Conservation (phyloP, 2,888 invertebrate species). For the Amiota minor region DNA sequence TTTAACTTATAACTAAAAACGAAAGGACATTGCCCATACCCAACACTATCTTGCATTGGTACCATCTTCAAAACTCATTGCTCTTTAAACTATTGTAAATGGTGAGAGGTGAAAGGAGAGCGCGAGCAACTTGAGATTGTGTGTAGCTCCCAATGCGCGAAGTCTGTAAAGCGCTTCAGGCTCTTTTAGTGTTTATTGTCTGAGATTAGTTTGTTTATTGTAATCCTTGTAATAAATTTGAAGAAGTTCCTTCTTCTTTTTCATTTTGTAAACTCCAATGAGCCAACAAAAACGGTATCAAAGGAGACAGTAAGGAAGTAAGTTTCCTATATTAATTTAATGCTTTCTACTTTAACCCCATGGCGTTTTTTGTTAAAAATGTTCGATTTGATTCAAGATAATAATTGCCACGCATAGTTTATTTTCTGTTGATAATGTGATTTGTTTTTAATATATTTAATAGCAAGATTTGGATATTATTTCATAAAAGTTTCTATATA, state of each 20-base stretch:
- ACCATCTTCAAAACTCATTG: conserved; percentile 19
- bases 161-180: conserved; percentile 50
- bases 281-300: too few relatives aligned
- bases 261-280: conserved; percentile 10
- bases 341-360: conserved; percentile 60
- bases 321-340: neutral
- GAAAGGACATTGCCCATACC: conserved; percentile 16
- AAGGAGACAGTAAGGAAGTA: neutral
- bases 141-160: conserved; percentile 5
- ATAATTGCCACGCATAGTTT: too few relatives aligned
- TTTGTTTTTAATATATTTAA: too few relatives aligned
- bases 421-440: too few relatives aligned
- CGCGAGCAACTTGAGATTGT: conserved; percentile 28
- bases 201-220: conserved; percentile 72
- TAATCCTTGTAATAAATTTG: conserved; percentile 70
- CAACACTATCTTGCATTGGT: neutral
- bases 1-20: conserved; percentile 62
- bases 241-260: conserved; percentile 61
- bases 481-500: too few relatives aligned
- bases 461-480: too few relatives aligned
- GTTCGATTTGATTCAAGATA: too few relatives aligned
- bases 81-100: conserved; percentile 1
- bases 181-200: conserved; percentile 70
- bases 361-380: conserved; percentile 19
- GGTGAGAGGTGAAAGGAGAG: conserved; percentile 33